A percentile compares a stretch with the other conserved stretches of the same genome.
These are phyloP conservation scores for Microcebus griseorufus DNA, from an alignment of 2,113 vertebrate species.

Conservation along the genomic window DNA sequence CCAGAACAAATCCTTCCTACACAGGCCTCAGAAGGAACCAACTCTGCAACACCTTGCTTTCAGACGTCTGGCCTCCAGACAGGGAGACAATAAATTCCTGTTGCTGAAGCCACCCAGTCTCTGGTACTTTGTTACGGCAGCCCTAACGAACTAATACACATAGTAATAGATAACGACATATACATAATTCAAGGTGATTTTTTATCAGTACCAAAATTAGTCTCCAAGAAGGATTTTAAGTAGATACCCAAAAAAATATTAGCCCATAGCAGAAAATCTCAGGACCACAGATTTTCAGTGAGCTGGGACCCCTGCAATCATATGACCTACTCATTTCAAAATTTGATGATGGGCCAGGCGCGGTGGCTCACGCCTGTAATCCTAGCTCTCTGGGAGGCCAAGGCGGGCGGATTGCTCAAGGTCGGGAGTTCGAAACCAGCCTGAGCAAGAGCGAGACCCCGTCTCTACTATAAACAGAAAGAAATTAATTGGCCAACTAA, in stretches of 20 bases:
- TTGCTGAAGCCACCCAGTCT: background rate
- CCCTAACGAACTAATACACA: background rate
- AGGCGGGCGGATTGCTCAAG: no score
- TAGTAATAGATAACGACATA: background rate
- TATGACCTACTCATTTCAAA: background rate
- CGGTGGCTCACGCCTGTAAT: no score
- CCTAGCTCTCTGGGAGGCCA: no score
- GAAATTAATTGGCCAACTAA: no score
- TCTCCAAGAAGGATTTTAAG: background rate
- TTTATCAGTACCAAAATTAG: background rate
- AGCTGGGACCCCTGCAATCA: background rate
- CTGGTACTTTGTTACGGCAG: background rate
- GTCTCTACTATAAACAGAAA: no score
- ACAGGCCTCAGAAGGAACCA: background rate
- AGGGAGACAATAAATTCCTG: background rate
- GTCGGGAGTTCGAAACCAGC: no score
- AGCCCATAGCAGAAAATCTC: background rate
- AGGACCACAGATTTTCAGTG: background rate
- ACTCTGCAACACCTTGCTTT: background rate
- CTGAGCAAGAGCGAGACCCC: no score
- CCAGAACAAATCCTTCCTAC: background rate
- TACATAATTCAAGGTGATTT: slow-evolving; percentile 19
- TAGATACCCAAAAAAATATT: background rate
- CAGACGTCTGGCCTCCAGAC: background rate
- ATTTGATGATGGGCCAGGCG: no score